phyloP scores from a whole-genome alignment of 2,888 invertebrate genomes.

The Ectemnius continuus region DNA sequence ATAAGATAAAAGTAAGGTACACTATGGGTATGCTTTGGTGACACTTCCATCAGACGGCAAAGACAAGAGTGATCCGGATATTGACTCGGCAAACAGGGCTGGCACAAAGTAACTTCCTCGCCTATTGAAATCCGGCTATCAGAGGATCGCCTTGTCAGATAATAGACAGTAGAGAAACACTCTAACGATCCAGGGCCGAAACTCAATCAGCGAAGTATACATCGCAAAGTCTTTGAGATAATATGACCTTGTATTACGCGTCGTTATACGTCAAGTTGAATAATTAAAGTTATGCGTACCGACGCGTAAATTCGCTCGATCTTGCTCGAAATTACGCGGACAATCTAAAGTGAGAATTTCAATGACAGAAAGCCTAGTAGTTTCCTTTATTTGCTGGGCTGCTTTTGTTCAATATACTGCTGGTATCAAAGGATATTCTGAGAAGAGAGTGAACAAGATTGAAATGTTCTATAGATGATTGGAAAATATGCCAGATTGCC shows the following conservation, averaged over 20 bases:
- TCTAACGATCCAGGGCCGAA: neutral
- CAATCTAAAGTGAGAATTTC: too few species aligned
- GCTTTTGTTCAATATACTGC: too few species aligned
- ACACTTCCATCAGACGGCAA: conserved; percentile 29
- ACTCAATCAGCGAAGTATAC: neutral
- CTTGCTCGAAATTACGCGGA: too few species aligned
- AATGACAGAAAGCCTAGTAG: too few species aligned
- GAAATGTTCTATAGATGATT: too few species aligned
- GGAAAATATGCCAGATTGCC: too few species aligned
- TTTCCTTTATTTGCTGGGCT: too few species aligned
- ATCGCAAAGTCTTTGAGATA: neutral
- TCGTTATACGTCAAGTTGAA: neutral
- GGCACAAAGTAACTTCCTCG: conserved; percentile 29
- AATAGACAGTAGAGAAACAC: neutral
- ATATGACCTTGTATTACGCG: neutral
- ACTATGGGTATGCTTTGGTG: too few species aligned
- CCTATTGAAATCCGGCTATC: conserved; percentile 19
- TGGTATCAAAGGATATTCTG: too few species aligned
- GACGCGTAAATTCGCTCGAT: too few species aligned
- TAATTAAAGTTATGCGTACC: neutral
- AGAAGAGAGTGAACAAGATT: too few species aligned
- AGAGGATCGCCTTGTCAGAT: conserved; percentile 3
- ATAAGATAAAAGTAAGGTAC: too few species aligned
- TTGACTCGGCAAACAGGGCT: conserved; percentile 38
- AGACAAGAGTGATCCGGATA: conserved; percentile 28